A percentile compares a stretch with the other conserved stretches of the same genome.
Evolutionary conservation across 2,113 vertebrate species (phyloP).

Genomic region (Hypomesus transpacificus): DNA sequence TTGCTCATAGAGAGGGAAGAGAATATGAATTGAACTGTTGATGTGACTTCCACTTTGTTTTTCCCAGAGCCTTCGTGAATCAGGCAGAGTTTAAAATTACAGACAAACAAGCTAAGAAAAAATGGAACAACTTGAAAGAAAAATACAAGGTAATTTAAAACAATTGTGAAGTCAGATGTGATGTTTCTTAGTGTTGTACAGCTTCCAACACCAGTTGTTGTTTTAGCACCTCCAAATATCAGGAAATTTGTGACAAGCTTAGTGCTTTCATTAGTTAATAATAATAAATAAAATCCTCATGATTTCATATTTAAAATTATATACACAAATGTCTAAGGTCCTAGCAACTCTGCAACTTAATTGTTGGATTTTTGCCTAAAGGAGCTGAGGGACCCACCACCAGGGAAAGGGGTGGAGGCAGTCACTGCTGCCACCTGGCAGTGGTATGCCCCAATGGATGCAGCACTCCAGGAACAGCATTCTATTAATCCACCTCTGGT

Average conservation of each 20-base stretch:
- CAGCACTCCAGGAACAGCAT: too few species aligned
- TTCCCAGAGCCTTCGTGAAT: constrained; percentile 4
- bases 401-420: background rate
- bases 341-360: constrained; percentile 3
- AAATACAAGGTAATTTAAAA: constrained; percentile 12
- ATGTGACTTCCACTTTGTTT: background rate
- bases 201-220: too few species aligned
- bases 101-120: constrained; percentile 1
- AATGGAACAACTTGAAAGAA: background rate
- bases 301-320: constrained; percentile 1
- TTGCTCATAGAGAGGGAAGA: background rate
- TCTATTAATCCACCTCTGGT: too few species aligned
- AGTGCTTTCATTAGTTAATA: background rate
- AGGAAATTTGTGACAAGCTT: background rate
- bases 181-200: too few species aligned
- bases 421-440: background rate
- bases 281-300: background rate
- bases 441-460: background rate
- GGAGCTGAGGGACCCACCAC: constrained; percentile 3
- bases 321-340: constrained; percentile 2
- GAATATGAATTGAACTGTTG: background rate
- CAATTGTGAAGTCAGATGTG: background rate
- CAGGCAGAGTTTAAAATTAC: background rate
- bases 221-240: background rate
- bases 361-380: background rate